phyloP scores from a whole-genome alignment of 2,113 vertebrate species.

The Mola mola region DNA sequence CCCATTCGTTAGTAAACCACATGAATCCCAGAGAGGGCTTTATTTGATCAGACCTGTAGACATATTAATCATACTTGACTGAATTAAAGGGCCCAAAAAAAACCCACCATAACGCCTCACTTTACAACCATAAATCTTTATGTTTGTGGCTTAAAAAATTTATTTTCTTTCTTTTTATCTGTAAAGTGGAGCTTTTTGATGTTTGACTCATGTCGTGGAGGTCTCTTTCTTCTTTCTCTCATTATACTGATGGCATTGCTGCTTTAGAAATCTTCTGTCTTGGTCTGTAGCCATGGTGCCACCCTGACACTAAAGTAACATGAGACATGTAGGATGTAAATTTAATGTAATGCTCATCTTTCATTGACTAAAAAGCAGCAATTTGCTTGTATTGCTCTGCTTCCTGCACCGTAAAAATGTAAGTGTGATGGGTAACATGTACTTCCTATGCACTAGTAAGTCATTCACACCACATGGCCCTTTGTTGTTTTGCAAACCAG shows the following conservation, averaged over 20 bases:
- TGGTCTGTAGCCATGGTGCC: not conserved
- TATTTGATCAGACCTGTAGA: constrained; percentile 25
- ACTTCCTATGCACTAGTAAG: constrained; percentile 20
- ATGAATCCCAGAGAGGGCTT: constrained; percentile 28
- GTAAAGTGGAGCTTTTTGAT: constrained; percentile 51
- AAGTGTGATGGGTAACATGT: not conserved
- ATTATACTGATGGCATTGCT: constrained; percentile 39
- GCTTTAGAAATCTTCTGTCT: constrained; percentile 69
- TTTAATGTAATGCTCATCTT: constrained; percentile 35
- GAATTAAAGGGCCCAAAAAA: constrained; percentile 44
- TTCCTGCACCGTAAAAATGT: constrained; percentile 8
- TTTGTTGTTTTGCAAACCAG: constrained; percentile 62
- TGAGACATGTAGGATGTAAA: constrained; percentile 4
- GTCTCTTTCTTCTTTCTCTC: constrained; percentile 46
- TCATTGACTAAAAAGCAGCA: constrained; percentile 2
- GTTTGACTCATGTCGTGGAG: constrained; percentile 54
- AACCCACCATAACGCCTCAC: constrained; percentile 46
- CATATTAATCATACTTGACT: constrained; percentile 48
- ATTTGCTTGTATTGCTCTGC: constrained; percentile 23
- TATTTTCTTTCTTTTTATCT: constrained; percentile 32
- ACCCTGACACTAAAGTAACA: constrained; percentile 44
- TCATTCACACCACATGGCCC: constrained; percentile 42
- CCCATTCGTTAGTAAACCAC: constrained; percentile 10
- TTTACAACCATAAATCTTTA: constrained; percentile 65
- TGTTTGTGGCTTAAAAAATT: constrained; percentile 58